Percentiles rank a stretch among this genome's conserved stretches.
Conservation (phyloP, 35 echinoderm and acorn worm species). For the Ophioderma brevispina region DNA sequence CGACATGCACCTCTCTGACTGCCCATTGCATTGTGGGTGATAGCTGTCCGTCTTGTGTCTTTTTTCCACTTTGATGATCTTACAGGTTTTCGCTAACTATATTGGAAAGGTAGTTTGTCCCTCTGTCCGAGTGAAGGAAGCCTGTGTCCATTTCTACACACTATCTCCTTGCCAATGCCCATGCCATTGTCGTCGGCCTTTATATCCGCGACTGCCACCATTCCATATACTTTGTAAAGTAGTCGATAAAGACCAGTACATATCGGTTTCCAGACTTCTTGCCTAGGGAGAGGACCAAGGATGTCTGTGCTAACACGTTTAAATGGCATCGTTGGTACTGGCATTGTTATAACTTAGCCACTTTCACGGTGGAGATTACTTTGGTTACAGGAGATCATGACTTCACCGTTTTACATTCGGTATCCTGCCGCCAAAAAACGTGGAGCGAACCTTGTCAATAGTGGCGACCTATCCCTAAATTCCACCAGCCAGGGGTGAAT, state of each 20-base stretch:
- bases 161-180: conserved; percentile 19
- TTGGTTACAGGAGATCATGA: too few relatives aligned
- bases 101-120: conserved; percentile 35
- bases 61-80: background rate
- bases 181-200: background rate
- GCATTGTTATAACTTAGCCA: too few relatives aligned
- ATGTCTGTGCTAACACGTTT: background rate
- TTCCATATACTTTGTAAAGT: conserved; percentile 59
- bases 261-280: background rate
- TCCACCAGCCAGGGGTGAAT: too few relatives aligned
- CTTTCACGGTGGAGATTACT: too few relatives aligned
- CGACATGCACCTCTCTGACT: conserved; percentile 32
- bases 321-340: too few relatives aligned
- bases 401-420: too few relatives aligned
- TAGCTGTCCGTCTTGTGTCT: conserved; percentile 33
- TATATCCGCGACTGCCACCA: conserved; percentile 14
- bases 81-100: conserved; percentile 34
- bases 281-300: background rate
- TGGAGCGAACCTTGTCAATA: too few relatives aligned
- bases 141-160: conserved; percentile 23
- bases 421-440: too few relatives aligned
- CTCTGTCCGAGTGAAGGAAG: conserved; percentile 32
- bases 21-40: conserved; percentile 37
- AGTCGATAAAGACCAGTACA: too few relatives aligned
- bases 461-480: too few relatives aligned